These are phyloP conservation scores for Tetragnatha montana DNA, from an alignment of 2,888 invertebrate species.

Conservation along the genomic window DNA sequence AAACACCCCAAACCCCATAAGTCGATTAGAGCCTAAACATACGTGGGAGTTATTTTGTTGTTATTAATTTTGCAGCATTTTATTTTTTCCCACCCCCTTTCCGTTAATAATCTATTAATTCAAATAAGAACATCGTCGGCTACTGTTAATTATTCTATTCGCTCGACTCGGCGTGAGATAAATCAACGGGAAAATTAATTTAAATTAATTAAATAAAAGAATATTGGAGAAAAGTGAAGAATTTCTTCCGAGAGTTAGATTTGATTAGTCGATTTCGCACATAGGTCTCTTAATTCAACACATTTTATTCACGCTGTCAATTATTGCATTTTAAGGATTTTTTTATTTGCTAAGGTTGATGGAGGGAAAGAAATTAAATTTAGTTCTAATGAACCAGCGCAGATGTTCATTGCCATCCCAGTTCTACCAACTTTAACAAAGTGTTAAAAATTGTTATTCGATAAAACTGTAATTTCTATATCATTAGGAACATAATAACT, in stretches of 20 bases:
- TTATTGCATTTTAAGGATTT: background rate
- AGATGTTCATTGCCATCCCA: background rate
- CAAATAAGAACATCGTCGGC: conserved; percentile 36
- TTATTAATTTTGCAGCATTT: background rate
- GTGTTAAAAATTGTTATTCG: conserved; percentile 9
- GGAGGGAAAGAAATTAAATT: conserved; percentile 5
- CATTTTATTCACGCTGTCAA: conserved; percentile 1
- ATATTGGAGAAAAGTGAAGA: conserved; percentile 8
- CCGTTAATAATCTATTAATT: conserved; percentile 65
- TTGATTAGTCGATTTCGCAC: conserved; percentile 17
- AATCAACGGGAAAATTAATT: conserved; percentile 65
- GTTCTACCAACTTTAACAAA: background rate
- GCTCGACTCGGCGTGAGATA: conserved; percentile 14
- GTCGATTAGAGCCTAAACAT: conserved; percentile 56
- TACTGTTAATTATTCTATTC: conserved; percentile 62
- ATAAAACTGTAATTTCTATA: conserved; percentile 9
- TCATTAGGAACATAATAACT: conserved; percentile 12
- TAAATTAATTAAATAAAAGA: conserved; percentile 50
- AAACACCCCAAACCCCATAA: conserved; percentile 36
- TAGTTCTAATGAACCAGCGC: background rate
- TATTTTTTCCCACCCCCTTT: background rate
- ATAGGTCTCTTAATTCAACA: background rate
- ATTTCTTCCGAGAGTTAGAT: conserved; percentile 24
- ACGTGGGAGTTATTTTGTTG: background rate
- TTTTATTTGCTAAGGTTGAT: background rate